These are phyloP conservation scores for Cynodonichthys magdalenae DNA, from an alignment of 2,797 vertebrate species.

Conservation along the genomic window DNA sequence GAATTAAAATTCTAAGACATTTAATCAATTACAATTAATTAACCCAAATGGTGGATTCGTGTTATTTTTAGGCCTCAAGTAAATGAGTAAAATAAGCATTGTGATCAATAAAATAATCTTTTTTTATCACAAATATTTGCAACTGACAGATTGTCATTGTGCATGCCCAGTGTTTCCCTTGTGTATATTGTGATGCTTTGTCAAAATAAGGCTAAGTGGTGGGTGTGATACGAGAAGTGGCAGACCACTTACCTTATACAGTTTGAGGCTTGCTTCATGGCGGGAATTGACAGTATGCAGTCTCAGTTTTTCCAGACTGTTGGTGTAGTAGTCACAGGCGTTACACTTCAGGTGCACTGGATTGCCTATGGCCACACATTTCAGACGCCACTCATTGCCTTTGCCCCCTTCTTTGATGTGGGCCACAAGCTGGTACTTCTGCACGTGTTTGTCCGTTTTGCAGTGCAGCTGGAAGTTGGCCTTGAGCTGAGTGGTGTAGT, in stretches of 20 bases:
- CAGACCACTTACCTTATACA: slow-evolving; percentile 92
- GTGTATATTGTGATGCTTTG: not conserved
- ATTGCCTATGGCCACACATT: slow-evolving; percentile 98
- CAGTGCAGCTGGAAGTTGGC: slow-evolving; percentile 99
- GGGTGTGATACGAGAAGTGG: slow-evolving; percentile 6
- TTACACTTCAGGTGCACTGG: slow-evolving; percentile 99
- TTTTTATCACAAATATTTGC: not conserved
- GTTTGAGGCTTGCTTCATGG: slow-evolving; percentile 97
- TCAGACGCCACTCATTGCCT: slow-evolving; percentile 97
- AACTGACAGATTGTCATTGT: not conserved
- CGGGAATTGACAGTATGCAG: slow-evolving; percentile 96
- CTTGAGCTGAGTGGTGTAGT: slow-evolving; percentile 98
- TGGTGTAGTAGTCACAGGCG: slow-evolving; percentile 98
- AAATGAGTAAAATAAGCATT: not conserved
- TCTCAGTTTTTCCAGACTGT: slow-evolving; percentile 97
- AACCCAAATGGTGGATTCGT: slow-evolving; percentile 6
- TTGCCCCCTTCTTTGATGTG: slow-evolving; percentile 99
- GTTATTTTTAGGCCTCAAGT: not conserved
- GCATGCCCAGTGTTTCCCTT: not conserved
- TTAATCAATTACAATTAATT: slow-evolving; percentile 12
- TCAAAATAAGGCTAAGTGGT: slow-evolving; percentile 6
- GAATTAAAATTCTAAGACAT: slow-evolving; percentile 8
- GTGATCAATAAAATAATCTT: not conserved
- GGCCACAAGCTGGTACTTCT: slow-evolving; percentile 98
- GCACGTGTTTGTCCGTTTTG: slow-evolving; percentile 98